Conservation (phyloP, 2,113 vertebrate species). For the Melanerpes aurifrons region DNA sequence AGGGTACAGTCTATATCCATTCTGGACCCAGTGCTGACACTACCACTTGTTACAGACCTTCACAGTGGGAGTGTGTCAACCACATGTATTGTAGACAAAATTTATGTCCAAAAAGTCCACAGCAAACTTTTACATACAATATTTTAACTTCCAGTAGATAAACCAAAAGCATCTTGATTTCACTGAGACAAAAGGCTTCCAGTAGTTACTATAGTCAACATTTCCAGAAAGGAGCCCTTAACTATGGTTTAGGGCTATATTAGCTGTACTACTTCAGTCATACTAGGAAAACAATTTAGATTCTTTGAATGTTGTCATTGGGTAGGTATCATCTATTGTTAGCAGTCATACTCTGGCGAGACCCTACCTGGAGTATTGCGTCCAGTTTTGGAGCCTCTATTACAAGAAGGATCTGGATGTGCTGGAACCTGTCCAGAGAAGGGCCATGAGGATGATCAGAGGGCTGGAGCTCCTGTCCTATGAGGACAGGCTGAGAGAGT, state of each 20-base stretch:
- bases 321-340: neutral
- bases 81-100: neutral
- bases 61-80: neutral
- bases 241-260: neutral
- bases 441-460: no score
- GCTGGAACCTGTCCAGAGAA: no score
- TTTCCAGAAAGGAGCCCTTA: neutral
- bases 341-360: neutral
- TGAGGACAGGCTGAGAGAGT: no score
- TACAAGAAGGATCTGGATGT: no score
- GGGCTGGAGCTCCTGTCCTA: no score
- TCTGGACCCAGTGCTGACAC: no score
- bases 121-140: neutral
- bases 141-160: neutral
- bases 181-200: neutral
- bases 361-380: no score
- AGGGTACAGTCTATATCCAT: no score
- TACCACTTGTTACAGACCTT: neutral
- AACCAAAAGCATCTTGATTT: neutral
- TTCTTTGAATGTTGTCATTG: neutral
- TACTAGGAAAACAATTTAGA: neutral
- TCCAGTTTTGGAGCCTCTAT: no score
- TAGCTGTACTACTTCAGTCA: neutral
- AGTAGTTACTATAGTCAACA: neutral
- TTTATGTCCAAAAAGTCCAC: neutral